Evolutionary conservation across 2,888 invertebrate genomes (phyloP).

Genomic region (Hoplodrina ambigua): DNA sequence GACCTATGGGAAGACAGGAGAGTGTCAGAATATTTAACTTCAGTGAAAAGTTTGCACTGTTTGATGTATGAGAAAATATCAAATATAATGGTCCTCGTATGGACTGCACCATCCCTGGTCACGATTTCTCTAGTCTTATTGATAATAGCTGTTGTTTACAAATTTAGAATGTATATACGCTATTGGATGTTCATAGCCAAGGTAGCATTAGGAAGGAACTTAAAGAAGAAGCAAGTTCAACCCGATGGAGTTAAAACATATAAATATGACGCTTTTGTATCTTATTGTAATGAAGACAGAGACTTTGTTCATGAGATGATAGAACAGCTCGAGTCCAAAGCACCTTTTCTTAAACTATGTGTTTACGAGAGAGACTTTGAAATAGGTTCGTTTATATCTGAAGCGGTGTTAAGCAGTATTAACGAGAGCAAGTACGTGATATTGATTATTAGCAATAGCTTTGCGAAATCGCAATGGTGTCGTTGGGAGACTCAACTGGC

Average conservation of each 20-base stretch:
- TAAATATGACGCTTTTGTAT: conserved; percentile 91
- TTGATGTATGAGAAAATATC: conserved; percentile 83
- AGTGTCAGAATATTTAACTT: conserved; percentile 82
- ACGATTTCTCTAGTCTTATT: conserved; percentile 77
- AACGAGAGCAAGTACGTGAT: conserved; percentile 92
- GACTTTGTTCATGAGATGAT: conserved; percentile 91
- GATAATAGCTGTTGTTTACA: conserved; percentile 74
- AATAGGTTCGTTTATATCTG: conserved; percentile 91
- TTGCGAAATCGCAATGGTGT: conserved; percentile 93
- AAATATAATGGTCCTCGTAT: conserved; percentile 80
- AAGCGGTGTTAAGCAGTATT: conserved; percentile 92
- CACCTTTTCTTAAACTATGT: conserved; percentile 91
- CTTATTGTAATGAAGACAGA: conserved; percentile 91
- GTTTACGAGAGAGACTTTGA: conserved; percentile 93
- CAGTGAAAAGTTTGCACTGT: conserved; percentile 81
- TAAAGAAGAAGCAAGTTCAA: conserved; percentile 71
- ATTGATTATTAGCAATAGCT: conserved; percentile 92
- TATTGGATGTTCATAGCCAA: conserved; percentile 91
- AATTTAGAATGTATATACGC: conserved; percentile 87
- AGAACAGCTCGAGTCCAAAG: conserved; percentile 90
- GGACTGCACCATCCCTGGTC: conserved; percentile 83
- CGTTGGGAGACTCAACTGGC: conserved; percentile 93
- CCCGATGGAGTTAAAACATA: conserved; percentile 72
- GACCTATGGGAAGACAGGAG: conserved; percentile 84
- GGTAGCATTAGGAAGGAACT: conserved; percentile 85